These are phyloP conservation scores for Pectinophora gossypiella DNA, from an alignment of 1,140 invertebrate genomes.

Conservation along the genomic window DNA sequence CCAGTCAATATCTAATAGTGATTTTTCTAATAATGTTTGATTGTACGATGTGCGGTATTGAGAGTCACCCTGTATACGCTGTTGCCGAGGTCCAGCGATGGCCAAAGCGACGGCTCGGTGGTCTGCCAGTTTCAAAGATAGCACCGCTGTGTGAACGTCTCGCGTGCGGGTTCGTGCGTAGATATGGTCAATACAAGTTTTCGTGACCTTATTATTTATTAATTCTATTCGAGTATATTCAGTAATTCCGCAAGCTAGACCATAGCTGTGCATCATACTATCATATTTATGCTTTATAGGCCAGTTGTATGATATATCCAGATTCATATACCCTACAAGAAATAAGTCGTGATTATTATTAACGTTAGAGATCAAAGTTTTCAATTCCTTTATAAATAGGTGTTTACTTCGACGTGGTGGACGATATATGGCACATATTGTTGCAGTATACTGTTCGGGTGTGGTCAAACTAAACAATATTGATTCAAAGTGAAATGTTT, in stretches of 20 bases:
- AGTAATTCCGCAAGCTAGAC: slow-evolving; percentile 18
- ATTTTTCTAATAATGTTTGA: background rate
- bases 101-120: background rate
- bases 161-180: slow-evolving; percentile 16
- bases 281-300: slow-evolving; percentile 10
- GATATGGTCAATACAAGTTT: slow-evolving; percentile 23
- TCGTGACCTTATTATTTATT: slow-evolving; percentile 12
- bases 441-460: background rate
- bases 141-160: slow-evolving; percentile 15
- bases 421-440: slow-evolving; percentile 1
- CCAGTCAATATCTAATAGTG: slow-evolving; percentile 3
- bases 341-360: background rate
- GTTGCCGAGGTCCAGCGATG: background rate
- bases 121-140: slow-evolving; percentile 9
- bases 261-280: background rate
- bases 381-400: slow-evolving; percentile 3
- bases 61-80: slow-evolving; percentile 3
- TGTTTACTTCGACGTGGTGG: slow-evolving; percentile 1
- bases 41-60: background rate
- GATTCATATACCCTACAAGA: slow-evolving; percentile 1
- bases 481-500: background rate
- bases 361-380: background rate
- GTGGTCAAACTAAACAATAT: background rate
- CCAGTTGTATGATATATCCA: background rate
- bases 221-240: slow-evolving; percentile 18